phyloP scores from a whole-genome alignment of 2,888 invertebrate genomes.

The Norana najaformis region DNA sequence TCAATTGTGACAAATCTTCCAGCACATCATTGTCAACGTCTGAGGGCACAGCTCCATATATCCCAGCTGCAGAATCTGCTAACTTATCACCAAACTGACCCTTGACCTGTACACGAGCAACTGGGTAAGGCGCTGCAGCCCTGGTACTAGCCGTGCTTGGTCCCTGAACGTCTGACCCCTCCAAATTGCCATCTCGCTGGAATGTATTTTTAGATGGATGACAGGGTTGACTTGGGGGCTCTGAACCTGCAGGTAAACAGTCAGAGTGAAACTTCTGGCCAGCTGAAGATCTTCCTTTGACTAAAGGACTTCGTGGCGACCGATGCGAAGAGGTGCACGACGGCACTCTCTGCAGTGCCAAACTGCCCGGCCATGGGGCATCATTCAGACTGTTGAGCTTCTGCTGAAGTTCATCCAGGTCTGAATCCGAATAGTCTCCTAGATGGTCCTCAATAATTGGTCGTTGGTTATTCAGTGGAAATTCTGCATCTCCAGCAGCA shows the following conservation, averaged over 20 bases:
- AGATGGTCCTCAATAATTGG: slow-evolving; percentile 27
- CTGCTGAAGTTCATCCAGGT: slow-evolving; percentile 20
- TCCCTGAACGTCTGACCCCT: not conserved
- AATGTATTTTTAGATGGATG: not conserved
- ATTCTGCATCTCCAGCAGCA: slow-evolving; percentile 8
- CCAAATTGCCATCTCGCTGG: not conserved
- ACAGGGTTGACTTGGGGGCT: not conserved
- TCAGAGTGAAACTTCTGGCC: slow-evolving; percentile 10
- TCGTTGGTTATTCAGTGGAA: slow-evolving; percentile 16
- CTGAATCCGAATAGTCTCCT: slow-evolving; percentile 22
- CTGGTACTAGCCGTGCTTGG: not conserved
- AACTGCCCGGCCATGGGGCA: not conserved
- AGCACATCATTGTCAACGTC: not conserved
- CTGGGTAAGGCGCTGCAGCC: not conserved
- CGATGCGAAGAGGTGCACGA: not conserved
- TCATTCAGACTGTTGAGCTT: slow-evolving; percentile 21
- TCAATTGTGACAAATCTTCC: slow-evolving; percentile 19
- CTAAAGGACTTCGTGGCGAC: not conserved
- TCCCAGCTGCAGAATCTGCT: not conserved
- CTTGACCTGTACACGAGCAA: not conserved
- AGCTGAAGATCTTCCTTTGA: not conserved
- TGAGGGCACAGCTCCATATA: not conserved
- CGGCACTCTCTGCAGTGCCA: not conserved
- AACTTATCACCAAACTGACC: not conserved
- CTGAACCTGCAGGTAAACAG: not conserved